Percentiles rank a stretch among this genome's conserved stretches.
Conservation (phyloP, 2,888 invertebrate species). For the Volucella inanis region DNA sequence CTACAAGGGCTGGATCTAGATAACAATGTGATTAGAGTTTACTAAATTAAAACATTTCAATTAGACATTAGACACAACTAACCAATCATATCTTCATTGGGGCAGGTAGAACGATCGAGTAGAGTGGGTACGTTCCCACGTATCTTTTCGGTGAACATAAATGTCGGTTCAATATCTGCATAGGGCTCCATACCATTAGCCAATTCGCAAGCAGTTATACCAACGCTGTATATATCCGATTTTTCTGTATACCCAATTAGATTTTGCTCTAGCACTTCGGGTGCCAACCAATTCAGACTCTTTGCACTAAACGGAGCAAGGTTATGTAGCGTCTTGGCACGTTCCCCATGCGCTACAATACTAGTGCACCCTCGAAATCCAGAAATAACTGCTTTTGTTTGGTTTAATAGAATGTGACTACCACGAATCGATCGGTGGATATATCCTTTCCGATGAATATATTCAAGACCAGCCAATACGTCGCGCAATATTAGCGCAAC, state of each 20-base stretch:
- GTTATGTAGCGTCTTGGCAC: conserved; percentile 88
- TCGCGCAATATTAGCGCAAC: conserved; percentile 91
- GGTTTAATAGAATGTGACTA: conserved; percentile 91
- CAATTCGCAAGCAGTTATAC: conserved; percentile 89
- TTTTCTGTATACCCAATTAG: conserved; percentile 93
- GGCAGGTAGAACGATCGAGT: conserved; percentile 89
- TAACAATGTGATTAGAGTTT: not conserved
- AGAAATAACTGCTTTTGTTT: conserved; percentile 87
- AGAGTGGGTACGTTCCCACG: conserved; percentile 90
- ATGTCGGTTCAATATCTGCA: conserved; percentile 91
- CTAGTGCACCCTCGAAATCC: conserved; percentile 92
- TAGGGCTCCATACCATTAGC: conserved; percentile 96
- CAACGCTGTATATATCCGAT: conserved; percentile 95
- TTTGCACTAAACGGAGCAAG: conserved; percentile 87
- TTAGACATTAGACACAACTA: not conserved
- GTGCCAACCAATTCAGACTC: conserved; percentile 94
- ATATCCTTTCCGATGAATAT: conserved; percentile 92
- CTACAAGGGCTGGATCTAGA: conserved; percentile 79
- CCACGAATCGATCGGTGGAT: conserved; percentile 94
- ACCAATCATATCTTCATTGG: conserved; percentile 83
- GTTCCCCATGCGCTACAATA: conserved; percentile 88
- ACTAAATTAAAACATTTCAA: too few species aligned
- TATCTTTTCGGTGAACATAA: conserved; percentile 94
- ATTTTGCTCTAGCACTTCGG: conserved; percentile 95
- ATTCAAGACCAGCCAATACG: conserved; percentile 90